These are phyloP conservation scores for Elachura formosa DNA, from an alignment of 2,113 vertebrate species.

Conservation along the genomic window DNA sequence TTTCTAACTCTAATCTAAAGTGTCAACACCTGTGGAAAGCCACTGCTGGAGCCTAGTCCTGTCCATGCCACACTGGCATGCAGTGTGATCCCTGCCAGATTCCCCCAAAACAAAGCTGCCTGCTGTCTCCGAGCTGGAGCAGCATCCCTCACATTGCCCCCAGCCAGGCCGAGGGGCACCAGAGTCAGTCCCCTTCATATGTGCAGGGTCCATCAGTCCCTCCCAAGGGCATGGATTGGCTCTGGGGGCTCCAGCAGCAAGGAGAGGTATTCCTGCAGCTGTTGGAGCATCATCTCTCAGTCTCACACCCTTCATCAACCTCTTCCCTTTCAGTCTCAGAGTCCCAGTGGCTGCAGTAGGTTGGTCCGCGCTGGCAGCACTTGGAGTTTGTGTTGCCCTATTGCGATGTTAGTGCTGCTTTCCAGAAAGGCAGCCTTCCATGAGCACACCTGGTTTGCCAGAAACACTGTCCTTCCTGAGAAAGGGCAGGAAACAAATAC, in stretches of 20 bases:
- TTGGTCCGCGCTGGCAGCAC: not conserved
- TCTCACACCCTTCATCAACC: not conserved
- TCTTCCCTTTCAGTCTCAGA: not conserved
- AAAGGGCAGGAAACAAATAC: not conserved
- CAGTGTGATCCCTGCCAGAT: not conserved
- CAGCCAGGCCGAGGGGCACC: not conserved
- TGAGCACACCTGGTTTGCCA: not conserved
- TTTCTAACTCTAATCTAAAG: slow-evolving; percentile 43
- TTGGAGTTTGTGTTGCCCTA: not conserved
- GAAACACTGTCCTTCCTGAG: not conserved
- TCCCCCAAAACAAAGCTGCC: not conserved
- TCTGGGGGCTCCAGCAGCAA: not conserved
- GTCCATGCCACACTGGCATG: not conserved
- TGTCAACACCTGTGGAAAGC: slow-evolving; percentile 18
- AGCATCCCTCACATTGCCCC: not conserved
- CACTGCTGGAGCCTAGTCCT: not conserved
- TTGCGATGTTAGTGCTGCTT: not conserved
- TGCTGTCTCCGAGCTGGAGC: not conserved
- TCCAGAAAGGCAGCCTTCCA: not conserved
- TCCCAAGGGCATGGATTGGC: not conserved
- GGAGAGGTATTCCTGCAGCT: not conserved
- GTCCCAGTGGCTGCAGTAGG: not conserved
- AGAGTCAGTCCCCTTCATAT: not conserved
- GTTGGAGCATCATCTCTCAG: not conserved
- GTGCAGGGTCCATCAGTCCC: rapidly evolving